Percentiles rank a stretch among this genome's conserved stretches.
phyloP scores from a whole-genome alignment of 2,888 invertebrate species.

The Tineola bisselliella region DNA sequence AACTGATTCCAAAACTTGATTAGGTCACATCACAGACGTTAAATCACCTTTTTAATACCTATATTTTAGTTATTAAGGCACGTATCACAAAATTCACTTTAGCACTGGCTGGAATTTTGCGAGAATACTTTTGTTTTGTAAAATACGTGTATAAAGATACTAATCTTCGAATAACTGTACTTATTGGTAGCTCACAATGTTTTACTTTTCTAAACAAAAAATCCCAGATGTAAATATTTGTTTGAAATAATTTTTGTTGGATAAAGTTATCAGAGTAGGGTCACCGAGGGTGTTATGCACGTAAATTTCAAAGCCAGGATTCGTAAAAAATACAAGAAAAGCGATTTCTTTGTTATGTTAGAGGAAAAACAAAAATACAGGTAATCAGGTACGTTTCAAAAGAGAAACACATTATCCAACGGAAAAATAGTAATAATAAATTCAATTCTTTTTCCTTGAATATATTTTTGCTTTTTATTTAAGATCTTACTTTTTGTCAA shows the following conservation, averaged over 20 bases:
- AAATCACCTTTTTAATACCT: no score
- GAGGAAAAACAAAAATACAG: background rate
- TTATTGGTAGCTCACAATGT: no score
- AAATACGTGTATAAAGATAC: no score
- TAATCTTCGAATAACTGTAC: no score
- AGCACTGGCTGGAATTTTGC: no score
- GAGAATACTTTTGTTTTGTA: no score
- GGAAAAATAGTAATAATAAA: background rate
- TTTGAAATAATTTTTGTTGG: background rate
- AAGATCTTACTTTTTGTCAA: background rate
- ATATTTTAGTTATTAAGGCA: no score
- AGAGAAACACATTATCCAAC: background rate
- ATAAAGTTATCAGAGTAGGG: conserved; percentile 1
- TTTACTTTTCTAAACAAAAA: no score
- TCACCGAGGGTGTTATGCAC: conserved; percentile 1
- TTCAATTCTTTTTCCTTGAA: background rate
- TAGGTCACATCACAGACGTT: no score
- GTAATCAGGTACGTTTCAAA: conserved; percentile 4
- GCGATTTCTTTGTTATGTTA: conserved; percentile 1
- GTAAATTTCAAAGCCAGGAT: conserved; percentile 5
- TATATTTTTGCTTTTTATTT: background rate
- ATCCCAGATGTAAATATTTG: no score
- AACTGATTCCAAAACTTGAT: no score
- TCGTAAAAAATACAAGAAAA: conserved; percentile 2
- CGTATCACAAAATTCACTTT: no score